Base-by-base conservation (phyloP, 1,140 invertebrate genomes). In the Bursaphelenchus mucronatus region DNA sequence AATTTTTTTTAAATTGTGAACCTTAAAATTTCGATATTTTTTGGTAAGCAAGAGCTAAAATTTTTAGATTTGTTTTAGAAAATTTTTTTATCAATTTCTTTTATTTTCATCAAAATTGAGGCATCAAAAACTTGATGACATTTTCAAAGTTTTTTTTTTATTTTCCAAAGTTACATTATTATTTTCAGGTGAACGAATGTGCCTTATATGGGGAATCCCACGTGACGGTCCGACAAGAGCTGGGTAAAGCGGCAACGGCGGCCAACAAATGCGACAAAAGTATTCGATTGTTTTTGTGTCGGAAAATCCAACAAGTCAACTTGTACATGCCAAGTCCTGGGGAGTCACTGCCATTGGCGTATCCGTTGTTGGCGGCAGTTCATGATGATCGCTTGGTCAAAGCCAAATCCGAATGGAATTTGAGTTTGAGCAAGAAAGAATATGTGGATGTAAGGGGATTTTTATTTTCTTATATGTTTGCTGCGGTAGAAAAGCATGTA, bases 111-210 rank as follows among this genome's bases (percentile, higher is more conserved):
- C 30, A 1, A 30, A 30, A 30, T 30, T 30, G 30, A 30, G 30
- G 30, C 30, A n/a, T n/a, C 30, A 30, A 30, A 30, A 50, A 50
- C 5, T 50, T 50, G 1, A 50, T 17, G 15, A 50, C 15, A 3
- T 15, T 17, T 50, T 50, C 11, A 19, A 19, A n/a, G 39, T 65
- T 53, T 15, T 54, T 39, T 57, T 63, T 15, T 13, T 54, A 8
- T 15, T 61, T n/a, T n/a, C n/a, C n/a, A n/a, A n/a, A n/a, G 7
- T 53, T 15, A 15, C 51, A 30, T 39, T n/a, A 9, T 66, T 21
- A 50, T 8, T n/a, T 10, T 13, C 11, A 96, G 88, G 94, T 97
- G 6, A 98, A 98, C 83, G 92, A 92, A 6, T 88, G 90, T 76
- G 87, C 90, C 61, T 84, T 98, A n/a, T 85, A 96, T 55, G 94